Evolutionary conservation across 2,888 invertebrate species (phyloP), one percentile per base, ranked within the genome.

Genomic region (Standfussiana lucernea): DNA sequence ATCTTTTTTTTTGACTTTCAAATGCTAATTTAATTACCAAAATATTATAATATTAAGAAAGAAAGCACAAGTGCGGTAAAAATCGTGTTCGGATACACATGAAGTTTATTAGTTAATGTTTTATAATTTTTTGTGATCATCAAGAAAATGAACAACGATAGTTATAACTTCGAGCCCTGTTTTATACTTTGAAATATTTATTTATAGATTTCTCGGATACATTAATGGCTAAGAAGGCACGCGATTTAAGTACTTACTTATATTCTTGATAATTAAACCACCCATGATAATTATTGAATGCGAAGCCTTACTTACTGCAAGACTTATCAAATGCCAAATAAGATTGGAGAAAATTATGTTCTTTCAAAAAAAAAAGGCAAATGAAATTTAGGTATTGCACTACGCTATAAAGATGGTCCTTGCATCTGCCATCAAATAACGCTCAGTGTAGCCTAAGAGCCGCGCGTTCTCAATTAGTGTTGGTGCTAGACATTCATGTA

Each of bases 401-500:
- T 42, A 24, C 15, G 18, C 18, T 18, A 35, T 21, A 68, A 45
- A 21, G 35, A 50, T 35, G 28, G 50, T 42, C 59, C 24, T 35
- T 45, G 15, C 18, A 69, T 50, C 6, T 6, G n/a, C 18, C 13
- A 40, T 75, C 42, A 37, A 53, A 37, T 21, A 71, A 45, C n/a
- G 11, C 8, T n/a, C n/a, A 53, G 3, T 5, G 24, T 24, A 37
- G 13, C 6, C 53, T n/a, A 32, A 2, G n/a, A 72, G 50, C 21
- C 10, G 21, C 15, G 28, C 11, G n/a, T 32, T 18, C 50, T 47
- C 59, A 35, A 70, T 40, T 35, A 45, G n/a, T 32, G 28, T 78
- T 72, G 42, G 64, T 56, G 21, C 28, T 72, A 47, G 73, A 35
- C 56, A 50, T 59, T 73, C 45, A 64, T 28, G 42, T 28, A 56